Evolutionary conservation across 2,888 invertebrate species (phyloP).

Genomic region (Amphipoea lucens): DNA sequence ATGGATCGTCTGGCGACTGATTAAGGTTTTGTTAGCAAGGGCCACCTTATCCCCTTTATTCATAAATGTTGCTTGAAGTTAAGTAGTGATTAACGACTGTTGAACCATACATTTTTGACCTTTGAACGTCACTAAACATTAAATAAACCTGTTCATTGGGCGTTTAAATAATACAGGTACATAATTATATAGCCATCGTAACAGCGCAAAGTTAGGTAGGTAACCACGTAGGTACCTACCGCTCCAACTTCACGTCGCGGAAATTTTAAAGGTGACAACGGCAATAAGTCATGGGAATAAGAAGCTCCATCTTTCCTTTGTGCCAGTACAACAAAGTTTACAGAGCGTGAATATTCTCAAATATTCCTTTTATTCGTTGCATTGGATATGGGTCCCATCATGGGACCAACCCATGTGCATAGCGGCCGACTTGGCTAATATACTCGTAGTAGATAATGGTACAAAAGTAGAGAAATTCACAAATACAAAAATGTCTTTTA

Average conservation of each 20-base stretch:
- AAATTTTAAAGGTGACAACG: conserved; percentile 8
- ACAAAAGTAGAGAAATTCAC: neutral
- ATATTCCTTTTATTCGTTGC: neutral
- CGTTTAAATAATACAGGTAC: neutral
- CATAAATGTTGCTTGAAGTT: neutral
- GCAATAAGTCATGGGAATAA: conserved; percentile 15
- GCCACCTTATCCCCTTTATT: neutral
- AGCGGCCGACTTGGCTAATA: neutral
- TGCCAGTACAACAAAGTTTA: conserved; percentile 18
- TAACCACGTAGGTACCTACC: neutral
- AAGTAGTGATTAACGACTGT: neutral
- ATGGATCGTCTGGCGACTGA: conserved; percentile 27
- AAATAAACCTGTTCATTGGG: neutral
- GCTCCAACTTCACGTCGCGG: neutral
- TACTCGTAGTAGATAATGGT: neutral
- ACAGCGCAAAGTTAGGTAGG: neutral
- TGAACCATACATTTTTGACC: neutral
- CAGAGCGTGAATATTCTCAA: neutral
- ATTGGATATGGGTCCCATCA: neutral
- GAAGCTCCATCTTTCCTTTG: conserved; percentile 29
- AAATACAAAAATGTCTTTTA: neutral
- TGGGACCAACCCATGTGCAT: neutral
- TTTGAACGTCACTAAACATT: neutral
- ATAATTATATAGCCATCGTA: too few relatives aligned
- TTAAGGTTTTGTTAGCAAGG: neutral